Evolutionary conservation across 1,140 invertebrate genomes (phyloP), one percentile per base, ranked within the genome.

Genomic region (Oppia nitens): DNA sequence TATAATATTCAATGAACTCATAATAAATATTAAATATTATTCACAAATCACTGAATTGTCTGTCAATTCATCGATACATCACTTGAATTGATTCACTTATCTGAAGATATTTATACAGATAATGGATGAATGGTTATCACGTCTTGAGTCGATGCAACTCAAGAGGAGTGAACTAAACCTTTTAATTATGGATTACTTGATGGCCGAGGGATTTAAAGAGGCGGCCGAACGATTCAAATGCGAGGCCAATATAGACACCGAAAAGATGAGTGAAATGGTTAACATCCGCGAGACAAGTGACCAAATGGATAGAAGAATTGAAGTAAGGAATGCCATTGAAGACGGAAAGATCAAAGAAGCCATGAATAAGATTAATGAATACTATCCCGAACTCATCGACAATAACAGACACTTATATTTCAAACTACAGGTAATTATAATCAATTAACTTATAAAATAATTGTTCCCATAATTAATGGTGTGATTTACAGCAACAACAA

Each of bases 151-250:
- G 60, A 78, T 87, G 51, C 85, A 88, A 62, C 82, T 93, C 63
- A 87, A 87, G 50, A 77, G 91, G 64, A 79, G 83, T 48, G 86
- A 92, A 65, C 93, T 96, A 85, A 96, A 97, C 71, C 87, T 88
- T 71, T 76, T 97, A 45, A 92, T 98, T 58, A 97, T 98, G 93
- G 94, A 98, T 73, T 98, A 98, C 74, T 77, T 98, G 64, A 89
- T 96, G 1, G 3, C 69, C 93, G 92, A 96, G 70, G 91, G 92
- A 9, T 96, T 95, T 66, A 96, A 98, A 73, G 93, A 97, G 73
- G 93, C 93, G 25, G 93, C 93, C 0, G 85, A 97, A 67, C 96
- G 93, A 71, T 97, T 98, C 72, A 83, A 92, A 70, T 78, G 85
- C 66, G 94, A 98, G 72, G 90, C 91, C 12, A 85, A 89, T 9